Percentiles rank a stretch among this genome's conserved stretches.
Evolutionary conservation across 2,797 vertebrate species (phyloP).

Genomic region (Thamnophis elegans): DNA sequence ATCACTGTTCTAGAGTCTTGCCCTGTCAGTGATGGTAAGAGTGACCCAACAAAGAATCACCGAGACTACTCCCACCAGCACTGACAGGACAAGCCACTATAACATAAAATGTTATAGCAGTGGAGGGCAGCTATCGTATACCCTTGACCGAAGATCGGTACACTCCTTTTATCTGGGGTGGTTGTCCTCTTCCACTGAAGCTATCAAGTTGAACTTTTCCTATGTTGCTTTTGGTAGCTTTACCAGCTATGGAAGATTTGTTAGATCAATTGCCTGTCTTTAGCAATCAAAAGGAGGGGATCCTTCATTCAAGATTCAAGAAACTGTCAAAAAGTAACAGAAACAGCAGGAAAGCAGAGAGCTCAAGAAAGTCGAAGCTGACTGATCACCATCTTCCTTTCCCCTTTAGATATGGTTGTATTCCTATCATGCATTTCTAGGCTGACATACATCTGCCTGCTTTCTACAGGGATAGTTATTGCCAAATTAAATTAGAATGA

Average conservation of each 20-base stretch:
- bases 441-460: background rate
- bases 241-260: background rate
- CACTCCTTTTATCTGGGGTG: too few relatives aligned
- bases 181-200: too few relatives aligned
- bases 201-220: background rate
- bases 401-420: background rate
- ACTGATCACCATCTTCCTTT: background rate
- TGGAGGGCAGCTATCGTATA: too few relatives aligned
- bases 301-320: background rate
- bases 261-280: background rate
- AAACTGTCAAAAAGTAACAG: background rate
- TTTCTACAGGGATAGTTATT: fast-evolving
- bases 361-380: background rate
- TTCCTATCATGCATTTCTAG: background rate
- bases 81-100: background rate
- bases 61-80: background rate
- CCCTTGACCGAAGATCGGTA: too few relatives aligned
- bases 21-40: background rate
- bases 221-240: background rate
- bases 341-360: background rate
- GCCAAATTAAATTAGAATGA: slow-evolving; percentile 25
- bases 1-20: background rate
- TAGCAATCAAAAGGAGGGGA: background rate
- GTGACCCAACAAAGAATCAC: background rate
- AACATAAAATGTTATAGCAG: background rate